These are phyloP conservation scores for Drosophila mimetica DNA, from an alignment of 2,888 invertebrate species.

Conservation along the genomic window DNA sequence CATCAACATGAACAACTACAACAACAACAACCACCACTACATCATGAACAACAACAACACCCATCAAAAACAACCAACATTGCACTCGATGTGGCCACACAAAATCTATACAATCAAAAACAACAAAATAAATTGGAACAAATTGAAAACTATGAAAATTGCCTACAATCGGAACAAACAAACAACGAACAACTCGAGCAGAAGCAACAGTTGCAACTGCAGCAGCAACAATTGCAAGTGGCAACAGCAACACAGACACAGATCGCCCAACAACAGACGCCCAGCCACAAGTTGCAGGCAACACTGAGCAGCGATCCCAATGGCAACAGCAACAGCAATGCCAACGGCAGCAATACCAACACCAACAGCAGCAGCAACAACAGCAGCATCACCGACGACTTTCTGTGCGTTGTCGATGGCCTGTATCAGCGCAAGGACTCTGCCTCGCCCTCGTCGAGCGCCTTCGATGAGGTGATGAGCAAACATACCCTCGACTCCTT, in stretches of 20 bases:
- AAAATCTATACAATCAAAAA: conserved; percentile 81
- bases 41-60: conserved; percentile 38
- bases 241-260: conserved; percentile 34
- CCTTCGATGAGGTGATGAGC: conserved; percentile 81
- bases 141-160: conserved; percentile 83
- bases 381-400: conserved; percentile 70
- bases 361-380: conserved; percentile 34
- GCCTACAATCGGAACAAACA: conserved; percentile 67
- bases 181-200: conserved; percentile 59
- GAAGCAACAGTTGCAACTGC: conserved; percentile 36
- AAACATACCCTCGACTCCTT: conserved; percentile 82
- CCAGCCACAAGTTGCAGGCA: conserved; percentile 45
- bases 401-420: conserved; percentile 67
- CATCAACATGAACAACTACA: conserved; percentile 73
- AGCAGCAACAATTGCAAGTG: conserved; percentile 49
- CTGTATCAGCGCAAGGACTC: conserved; percentile 81
- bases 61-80: conserved; percentile 57
- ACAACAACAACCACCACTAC: conserved; percentile 46
- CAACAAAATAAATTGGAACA: conserved; percentile 83
- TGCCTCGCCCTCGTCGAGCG: conserved; percentile 76
- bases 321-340: conserved; percentile 44
- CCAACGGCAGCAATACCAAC: conserved; percentile 29
- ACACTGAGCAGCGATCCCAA: conserved; percentile 37
- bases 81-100: conserved; percentile 75
- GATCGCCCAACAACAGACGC: conserved; percentile 40